Percentiles rank a stretch among this genome's conserved stretches.
These are phyloP conservation scores for Camponotus fellah DNA, from an alignment of 2,888 invertebrate species.

Conservation along the genomic window DNA sequence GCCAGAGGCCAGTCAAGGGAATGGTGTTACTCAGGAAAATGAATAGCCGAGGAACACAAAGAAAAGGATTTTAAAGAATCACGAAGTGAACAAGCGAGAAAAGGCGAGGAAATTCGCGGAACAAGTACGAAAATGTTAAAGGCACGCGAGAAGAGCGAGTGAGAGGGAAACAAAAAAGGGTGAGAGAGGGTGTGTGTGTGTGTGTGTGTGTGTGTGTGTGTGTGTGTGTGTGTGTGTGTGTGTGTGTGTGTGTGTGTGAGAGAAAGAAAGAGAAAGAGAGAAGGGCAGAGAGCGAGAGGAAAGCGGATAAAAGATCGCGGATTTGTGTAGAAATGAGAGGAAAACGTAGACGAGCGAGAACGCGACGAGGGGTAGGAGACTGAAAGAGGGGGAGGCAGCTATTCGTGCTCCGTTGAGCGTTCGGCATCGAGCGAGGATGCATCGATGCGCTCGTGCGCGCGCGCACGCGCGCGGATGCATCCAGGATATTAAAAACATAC, in stretches of 20 bases:
- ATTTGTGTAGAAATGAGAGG: constrained; percentile 47
- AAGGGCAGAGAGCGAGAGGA: constrained; percentile 33
- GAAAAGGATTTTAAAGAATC: constrained; percentile 52
- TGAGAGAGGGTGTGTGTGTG: too few species aligned
- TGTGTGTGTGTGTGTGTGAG: background rate
- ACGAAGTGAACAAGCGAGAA: constrained; percentile 35
- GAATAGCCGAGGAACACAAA: constrained; percentile 46
- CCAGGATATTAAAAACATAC: constrained; percentile 64
- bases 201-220: too few species aligned
- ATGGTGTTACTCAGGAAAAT: constrained; percentile 45
- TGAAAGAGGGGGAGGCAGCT: background rate
- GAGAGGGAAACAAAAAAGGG: constrained; percentile 3
- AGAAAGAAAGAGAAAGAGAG: background rate
- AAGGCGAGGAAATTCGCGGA: constrained; percentile 21
- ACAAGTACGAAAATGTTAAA: constrained; percentile 33
- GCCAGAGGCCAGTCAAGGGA: constrained; percentile 48
- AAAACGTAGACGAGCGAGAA: constrained; percentile 5
- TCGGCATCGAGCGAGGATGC: constrained; percentile 59
- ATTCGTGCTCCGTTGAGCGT: constrained; percentile 56
- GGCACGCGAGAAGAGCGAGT: background rate
- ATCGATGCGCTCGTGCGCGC: constrained; percentile 26
- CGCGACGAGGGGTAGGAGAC: background rate
- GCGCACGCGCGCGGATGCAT: constrained; percentile 45
- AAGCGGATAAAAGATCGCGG: constrained; percentile 39
- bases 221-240: too few species aligned